phyloP scores from a whole-genome alignment of 2,888 invertebrate genomes.

The Sarcophaga subvicina region DNA sequence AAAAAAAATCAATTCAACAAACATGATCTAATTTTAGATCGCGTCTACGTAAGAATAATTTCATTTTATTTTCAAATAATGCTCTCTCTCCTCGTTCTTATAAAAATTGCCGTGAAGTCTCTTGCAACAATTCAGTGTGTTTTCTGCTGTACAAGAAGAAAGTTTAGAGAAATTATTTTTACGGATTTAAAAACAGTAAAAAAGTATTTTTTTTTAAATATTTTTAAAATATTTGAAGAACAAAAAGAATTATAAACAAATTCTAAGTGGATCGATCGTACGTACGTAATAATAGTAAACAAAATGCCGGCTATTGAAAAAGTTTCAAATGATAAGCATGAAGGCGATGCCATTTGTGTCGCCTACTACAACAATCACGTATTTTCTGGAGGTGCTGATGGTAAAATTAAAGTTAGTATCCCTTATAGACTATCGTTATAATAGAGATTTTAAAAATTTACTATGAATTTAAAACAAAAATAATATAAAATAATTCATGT shows the following conservation, averaged over 20 bases:
- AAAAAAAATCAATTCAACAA: constrained; percentile 39
- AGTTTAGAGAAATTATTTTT: constrained; percentile 5
- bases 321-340: constrained; percentile 78
- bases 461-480: background rate
- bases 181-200: background rate
- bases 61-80: background rate
- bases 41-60: constrained; percentile 32
- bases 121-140: constrained; percentile 31
- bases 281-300: background rate
- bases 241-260: constrained; percentile 12
- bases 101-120: background rate
- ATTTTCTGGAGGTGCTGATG: constrained; percentile 81
- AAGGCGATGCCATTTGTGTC: constrained; percentile 80
- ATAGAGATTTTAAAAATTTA: background rate
- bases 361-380: constrained; percentile 76
- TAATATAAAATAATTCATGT: background rate
- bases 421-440: background rate
- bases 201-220: background rate
- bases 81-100: background rate
- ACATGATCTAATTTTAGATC: constrained; percentile 57
- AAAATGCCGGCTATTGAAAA: constrained; percentile 75
- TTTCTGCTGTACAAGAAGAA: constrained; percentile 35
- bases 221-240: background rate
- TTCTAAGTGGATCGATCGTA: background rate
- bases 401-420: constrained; percentile 80